These are phyloP conservation scores for Spisula subtruncata DNA, from an alignment of 2,888 invertebrate species.

Conservation along the genomic window DNA sequence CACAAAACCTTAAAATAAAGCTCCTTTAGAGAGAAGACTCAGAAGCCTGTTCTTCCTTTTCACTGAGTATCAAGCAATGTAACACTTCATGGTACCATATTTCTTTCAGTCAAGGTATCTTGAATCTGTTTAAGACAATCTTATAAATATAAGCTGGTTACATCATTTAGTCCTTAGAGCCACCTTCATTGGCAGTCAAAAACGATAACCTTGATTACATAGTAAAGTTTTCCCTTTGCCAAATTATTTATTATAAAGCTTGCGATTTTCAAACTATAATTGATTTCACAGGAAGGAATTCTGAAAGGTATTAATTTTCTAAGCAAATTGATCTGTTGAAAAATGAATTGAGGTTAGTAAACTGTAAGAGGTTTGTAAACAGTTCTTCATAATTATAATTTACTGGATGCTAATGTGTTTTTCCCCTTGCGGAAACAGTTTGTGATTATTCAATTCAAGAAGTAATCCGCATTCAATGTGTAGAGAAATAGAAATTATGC, in stretches of 20 bases:
- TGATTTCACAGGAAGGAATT: not conserved
- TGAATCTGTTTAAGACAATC: too few species aligned
- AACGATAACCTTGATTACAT: not conserved
- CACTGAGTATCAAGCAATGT: too few species aligned
- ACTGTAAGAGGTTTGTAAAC: not conserved
- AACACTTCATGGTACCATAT: too few species aligned
- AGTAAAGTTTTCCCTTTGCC: not conserved
- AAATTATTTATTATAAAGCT: not conserved
- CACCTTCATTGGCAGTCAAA: too few species aligned
- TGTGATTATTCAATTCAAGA: slow-evolving; percentile 1
- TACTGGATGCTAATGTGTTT: slow-evolving; percentile 7
- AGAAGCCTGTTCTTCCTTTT: too few species aligned
- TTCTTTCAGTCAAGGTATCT: too few species aligned
- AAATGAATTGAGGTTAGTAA: not conserved
- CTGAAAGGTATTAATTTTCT: not conserved
- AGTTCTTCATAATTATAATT: slow-evolving; percentile 6
- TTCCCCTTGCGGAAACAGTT: not conserved
- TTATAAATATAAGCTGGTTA: too few species aligned
- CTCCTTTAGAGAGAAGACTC: too few species aligned
- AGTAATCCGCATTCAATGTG: not conserved
- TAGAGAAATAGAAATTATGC: not conserved
- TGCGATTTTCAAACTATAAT: not conserved
- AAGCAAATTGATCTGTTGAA: slow-evolving; percentile 13
- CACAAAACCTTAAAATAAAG: too few species aligned
- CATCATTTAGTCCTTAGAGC: too few species aligned